Percentiles rank a stretch among this genome's conserved stretches.
These are phyloP conservation scores for Meloidogyne floridensis DNA, from an alignment of 1,140 invertebrate species.

Conservation along the genomic window DNA sequence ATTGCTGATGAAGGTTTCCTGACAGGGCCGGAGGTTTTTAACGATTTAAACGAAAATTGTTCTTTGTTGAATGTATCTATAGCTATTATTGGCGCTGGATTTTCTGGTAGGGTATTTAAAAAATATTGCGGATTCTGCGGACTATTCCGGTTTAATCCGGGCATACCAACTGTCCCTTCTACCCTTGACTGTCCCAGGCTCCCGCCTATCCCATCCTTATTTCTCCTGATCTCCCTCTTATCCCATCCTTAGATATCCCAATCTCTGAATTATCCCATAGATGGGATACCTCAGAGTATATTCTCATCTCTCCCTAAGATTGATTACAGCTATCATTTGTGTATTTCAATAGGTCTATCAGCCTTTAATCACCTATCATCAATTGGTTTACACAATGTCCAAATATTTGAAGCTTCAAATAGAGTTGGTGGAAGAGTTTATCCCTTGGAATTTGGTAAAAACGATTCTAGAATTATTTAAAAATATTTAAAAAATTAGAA, in stretches of 20 bases:
- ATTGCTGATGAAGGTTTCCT: slow-evolving; percentile 20
- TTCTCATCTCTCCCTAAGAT: too few species aligned
- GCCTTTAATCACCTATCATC: not conserved
- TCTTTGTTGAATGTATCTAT: slow-evolving; percentile 28
- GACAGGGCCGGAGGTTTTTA: not conserved
- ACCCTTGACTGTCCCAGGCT: not conserved
- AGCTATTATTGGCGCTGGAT: slow-evolving; percentile 43
- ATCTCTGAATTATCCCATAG: not conserved
- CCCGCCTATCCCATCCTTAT: too few species aligned
- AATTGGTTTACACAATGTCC: slow-evolving; percentile 35
- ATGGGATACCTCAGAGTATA: too few species aligned
- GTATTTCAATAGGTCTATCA: slow-evolving; percentile 5
- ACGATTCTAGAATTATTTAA: not conserved
- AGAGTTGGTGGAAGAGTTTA: slow-evolving; percentile 43
- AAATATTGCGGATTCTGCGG: too few species aligned
- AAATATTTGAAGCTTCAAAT: slow-evolving; percentile 41
- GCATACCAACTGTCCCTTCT: not conserved
- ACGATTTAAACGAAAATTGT: not conserved
- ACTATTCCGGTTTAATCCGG: too few species aligned
- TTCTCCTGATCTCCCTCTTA: not conserved
- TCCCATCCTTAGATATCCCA: not conserved
- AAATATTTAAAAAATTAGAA: slow-evolving; percentile 15
- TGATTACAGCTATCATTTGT: too few species aligned
- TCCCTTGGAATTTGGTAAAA: slow-evolving; percentile 37
- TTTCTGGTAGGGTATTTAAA: slow-evolving; percentile 25